Conservation (phyloP, 64 coral and sea anemone genomes). For the Anthopleura sola region DNA sequence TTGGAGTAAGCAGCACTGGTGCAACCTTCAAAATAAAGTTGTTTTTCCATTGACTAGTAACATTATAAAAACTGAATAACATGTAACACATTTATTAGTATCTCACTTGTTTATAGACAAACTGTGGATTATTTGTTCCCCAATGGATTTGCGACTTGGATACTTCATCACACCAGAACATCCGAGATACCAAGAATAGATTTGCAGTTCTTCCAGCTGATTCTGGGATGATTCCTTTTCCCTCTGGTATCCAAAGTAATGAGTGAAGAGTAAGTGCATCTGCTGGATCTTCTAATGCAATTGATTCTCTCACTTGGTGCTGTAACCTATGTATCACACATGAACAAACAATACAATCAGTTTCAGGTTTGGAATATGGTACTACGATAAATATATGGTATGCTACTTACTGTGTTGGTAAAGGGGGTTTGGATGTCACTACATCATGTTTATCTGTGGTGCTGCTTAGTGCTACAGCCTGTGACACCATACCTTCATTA, state of each 20-base stretch:
- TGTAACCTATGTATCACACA: background rate
- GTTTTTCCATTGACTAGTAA: background rate
- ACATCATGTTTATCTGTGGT: background rate
- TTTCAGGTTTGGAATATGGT: too few species aligned
- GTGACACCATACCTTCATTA: background rate
- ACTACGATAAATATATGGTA: background rate
- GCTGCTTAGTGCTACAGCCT: background rate
- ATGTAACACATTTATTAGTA: background rate
- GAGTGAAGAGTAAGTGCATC: constrained; percentile 60
- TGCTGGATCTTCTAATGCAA: background rate
- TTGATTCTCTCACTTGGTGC: background rate
- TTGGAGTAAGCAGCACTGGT: constrained; percentile 71
- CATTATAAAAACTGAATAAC: background rate
- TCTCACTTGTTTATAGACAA: constrained; percentile 82
- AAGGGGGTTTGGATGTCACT: constrained; percentile 15
- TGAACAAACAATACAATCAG: too few species aligned
- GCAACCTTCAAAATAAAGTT: constrained; percentile 42
- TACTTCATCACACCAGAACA: constrained; percentile 90
- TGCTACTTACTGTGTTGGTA: background rate
- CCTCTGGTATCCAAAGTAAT: constrained; percentile 93
- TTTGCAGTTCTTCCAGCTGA: constrained; percentile 38
- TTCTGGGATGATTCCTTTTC: constrained; percentile 42
- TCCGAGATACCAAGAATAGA: constrained; percentile 80
- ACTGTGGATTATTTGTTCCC: constrained; percentile 64
- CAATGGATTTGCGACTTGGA: constrained; percentile 81